Base-by-base conservation (phyloP, 2,797 vertebrate species). In the Sebastes minor region DNA sequence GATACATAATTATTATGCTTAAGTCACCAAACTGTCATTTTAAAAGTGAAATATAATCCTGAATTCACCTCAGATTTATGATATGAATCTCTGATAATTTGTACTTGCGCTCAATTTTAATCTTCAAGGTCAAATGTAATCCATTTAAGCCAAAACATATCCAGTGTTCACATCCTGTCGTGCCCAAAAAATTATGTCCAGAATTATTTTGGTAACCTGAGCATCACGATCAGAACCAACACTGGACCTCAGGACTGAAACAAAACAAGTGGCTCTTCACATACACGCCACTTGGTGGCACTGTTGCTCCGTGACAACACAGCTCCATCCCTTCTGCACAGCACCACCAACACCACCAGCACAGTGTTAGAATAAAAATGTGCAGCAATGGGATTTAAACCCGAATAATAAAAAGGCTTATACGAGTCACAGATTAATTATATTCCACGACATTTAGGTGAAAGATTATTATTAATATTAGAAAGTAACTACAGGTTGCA, bases 271-370 rank as follows among this genome's bases (percentile, higher is more conserved):
- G 20, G 82, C 16, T 28, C 33, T 93, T 90, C 88, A 14, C 2
- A 8, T 22, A 42, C 18, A 0, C 42, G 76, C 97, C 98, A 96
- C 95, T 89, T 96, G 98, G 93, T 97, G 98, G 98, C 94, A 95
- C 95, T 97, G 95, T 97, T 91, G 95, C 92, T 95, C 96, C 91
- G 92, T 16, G 61, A 68, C 90, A 90, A 25, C 84, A 8, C 60
- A 35, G 2, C 65, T 23, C 28, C 57, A 64, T 55, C 69, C 32
- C 30, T 20, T 25, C 60, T 63, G 33, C 60, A 55, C 62, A 56
- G 81, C 85, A 64, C 84, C 86, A 67, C 52, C 83, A 66, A 38
- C 33, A 35, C 33, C 35, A 38, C 2, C 11, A 35, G 35, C 86
- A 83, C 76, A 16, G 67, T 64, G 77, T 73, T 75, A 61, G 62